These are phyloP conservation scores for Heliothis subflexa DNA, from an alignment of 1,140 invertebrate species.

Conservation along the genomic window DNA sequence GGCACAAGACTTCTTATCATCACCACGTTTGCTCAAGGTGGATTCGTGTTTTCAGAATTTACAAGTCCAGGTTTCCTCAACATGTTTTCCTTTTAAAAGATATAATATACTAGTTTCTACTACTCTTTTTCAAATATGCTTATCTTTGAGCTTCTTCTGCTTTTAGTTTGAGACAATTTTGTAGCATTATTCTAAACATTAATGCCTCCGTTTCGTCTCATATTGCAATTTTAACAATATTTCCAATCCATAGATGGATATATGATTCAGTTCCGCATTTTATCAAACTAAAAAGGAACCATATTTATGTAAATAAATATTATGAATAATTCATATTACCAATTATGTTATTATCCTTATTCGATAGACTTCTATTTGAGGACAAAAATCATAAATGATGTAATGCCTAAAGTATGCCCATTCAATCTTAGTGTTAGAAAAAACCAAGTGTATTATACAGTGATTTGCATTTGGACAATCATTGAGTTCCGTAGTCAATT, in stretches of 20 bases:
- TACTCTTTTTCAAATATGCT: no score
- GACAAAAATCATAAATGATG: constrained; percentile 6
- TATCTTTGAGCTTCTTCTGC: no score
- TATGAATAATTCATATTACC: background rate
- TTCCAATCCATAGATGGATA: background rate
- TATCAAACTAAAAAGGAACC: background rate
- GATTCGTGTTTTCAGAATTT: no score
- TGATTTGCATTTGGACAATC: background rate
- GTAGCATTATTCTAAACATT: no score
- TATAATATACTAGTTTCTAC: no score
- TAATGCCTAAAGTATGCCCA: constrained; percentile 15
- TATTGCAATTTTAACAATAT: background rate
- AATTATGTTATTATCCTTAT: background rate
- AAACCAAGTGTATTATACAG: background rate
- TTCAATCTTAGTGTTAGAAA: constrained; percentile 12
- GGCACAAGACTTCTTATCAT: no score
- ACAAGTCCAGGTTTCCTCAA: no score
- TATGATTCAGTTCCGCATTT: background rate
- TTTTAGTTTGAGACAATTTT: no score
- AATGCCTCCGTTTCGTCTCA: background rate
- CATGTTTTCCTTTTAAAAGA: no score
- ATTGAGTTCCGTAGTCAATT: constrained; percentile 1
- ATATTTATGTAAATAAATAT: background rate
- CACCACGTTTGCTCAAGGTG: no score
- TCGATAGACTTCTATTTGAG: background rate